These are phyloP conservation scores for Nipponia nippon DNA, from an alignment of 2,113 vertebrate genomes.

Conservation along the genomic window DNA sequence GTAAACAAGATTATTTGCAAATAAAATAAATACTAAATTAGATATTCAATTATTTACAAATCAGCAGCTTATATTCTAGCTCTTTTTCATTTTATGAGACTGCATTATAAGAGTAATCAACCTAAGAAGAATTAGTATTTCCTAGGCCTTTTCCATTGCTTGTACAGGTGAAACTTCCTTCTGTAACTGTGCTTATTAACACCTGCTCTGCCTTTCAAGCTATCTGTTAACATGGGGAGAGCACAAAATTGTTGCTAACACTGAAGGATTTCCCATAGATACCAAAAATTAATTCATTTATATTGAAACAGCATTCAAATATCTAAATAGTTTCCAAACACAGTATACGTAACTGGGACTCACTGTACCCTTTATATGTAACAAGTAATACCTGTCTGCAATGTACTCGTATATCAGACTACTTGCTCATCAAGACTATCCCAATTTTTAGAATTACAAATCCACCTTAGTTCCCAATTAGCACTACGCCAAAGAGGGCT, in stretches of 20 bases:
- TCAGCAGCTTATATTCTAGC: not conserved
- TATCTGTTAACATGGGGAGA: not conserved
- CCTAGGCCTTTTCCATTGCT: not conserved
- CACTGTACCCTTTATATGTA: not conserved
- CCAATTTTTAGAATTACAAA: not conserved
- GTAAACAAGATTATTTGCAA: not conserved
- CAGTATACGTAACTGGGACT: not conserved
- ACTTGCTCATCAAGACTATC: not conserved
- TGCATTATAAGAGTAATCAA: not conserved
- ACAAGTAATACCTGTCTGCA: not conserved
- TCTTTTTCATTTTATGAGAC: not conserved
- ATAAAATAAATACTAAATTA: not conserved
- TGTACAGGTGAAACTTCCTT: not conserved
- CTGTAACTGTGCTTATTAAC: not conserved
- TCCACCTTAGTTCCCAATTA: not conserved
- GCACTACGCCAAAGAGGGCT: not conserved
- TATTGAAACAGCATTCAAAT: not conserved
- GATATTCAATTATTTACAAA: not conserved
- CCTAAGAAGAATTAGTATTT: not conserved
- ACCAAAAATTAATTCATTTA: not conserved
- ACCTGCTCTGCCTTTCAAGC: not conserved
- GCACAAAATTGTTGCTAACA: not conserved
- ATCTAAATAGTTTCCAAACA: not conserved
- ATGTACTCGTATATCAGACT: not conserved
- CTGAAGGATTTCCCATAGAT: not conserved